Base-by-base conservation (phyloP, 30 jellyfish, hydroid and myxozoan species). In the Hydractinia symbiolongicarpus region DNA sequence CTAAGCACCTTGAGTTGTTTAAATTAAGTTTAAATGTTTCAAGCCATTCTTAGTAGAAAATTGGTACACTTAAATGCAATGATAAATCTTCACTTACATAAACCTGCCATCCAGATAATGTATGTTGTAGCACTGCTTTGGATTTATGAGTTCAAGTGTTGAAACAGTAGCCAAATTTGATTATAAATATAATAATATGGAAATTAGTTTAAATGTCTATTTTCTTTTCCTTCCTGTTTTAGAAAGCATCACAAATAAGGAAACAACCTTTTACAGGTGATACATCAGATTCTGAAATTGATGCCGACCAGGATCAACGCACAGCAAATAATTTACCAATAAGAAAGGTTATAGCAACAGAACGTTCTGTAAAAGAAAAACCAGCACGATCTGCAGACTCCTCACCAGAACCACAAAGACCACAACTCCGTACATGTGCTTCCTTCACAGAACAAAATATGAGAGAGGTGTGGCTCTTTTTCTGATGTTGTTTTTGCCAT, bases 181-280 rank as follows among this genome's bases (percentile, higher is more conserved):
- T 30, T 30, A 30, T 30, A 0, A 30, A 30, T 30, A 30, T 30
- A 30, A 30, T 30, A 30, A 30, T 30, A 2, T 2, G 44, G 44
- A 30, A 30, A 30, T 30, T 30, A 30, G 44, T 30, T 30, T 30
- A 30, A 30, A 30, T 30, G 44, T 30, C 1, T 30, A 30, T 2
- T 30, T 30, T 2, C 44, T 30, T 30, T 30, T 10, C 1, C 3
- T n/a, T 3, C n/a, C 56, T 60, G 1, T 50, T 58, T 53, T 73
- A 90, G 97, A 81, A 79, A 55, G 95, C 97, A 10, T 78, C 95
- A 11, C 86, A 76, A 76, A 85, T 90, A n/a, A 88, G 96, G 6
- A 83, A 86, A 70, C 66, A 86, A 4, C 94, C 95, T 1, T 87
- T 90, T 78, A 82, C 90, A 49, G 95, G 97, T 53, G 97, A 90